Evolutionary conservation across 2,888 invertebrate genomes (phyloP).

Genomic region (Parascotia fuliginaria): DNA sequence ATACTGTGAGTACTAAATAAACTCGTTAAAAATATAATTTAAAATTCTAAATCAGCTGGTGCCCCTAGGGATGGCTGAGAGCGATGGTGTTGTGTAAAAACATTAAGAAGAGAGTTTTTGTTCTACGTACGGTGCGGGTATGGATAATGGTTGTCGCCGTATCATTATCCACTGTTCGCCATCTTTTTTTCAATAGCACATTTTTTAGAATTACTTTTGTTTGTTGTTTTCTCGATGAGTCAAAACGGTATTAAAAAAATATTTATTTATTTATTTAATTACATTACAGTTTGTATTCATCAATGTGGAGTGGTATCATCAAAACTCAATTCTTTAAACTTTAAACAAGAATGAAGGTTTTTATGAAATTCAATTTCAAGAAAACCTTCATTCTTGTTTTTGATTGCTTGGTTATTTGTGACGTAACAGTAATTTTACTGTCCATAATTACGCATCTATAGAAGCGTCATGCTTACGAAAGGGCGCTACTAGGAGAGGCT

Average conservation of each 20-base stretch:
- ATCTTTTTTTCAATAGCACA: conserved; percentile 27
- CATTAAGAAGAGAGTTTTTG: conserved; percentile 21
- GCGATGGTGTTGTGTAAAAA: conserved; percentile 24
- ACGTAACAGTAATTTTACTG: too few relatives aligned
- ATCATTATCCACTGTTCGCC: conserved; percentile 31
- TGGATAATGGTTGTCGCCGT: conserved; percentile 28
- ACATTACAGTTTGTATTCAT: too few relatives aligned
- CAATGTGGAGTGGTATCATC: too few relatives aligned
- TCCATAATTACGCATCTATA: too few relatives aligned
- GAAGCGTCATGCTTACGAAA: too few relatives aligned
- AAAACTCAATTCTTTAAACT: too few relatives aligned
- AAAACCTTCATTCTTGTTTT: too few relatives aligned
- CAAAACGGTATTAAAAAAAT: neutral
- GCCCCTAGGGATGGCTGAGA: conserved; percentile 13
- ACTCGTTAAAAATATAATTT: neutral
- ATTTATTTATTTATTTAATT: too few relatives aligned
- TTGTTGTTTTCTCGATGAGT: conserved; percentile 1
- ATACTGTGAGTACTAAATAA: neutral
- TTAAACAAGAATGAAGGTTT: too few relatives aligned
- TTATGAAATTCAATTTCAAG: too few relatives aligned
- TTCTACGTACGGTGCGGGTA: conserved; percentile 5
- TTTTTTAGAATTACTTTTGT: conserved; percentile 24
- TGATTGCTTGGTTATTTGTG: too few relatives aligned
- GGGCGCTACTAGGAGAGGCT: too few relatives aligned
- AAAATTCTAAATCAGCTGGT: conserved; percentile 13